Percentiles rank a stretch among this genome's conserved stretches.
Conservation (phyloP, 2,888 invertebrate genomes). For the Eumerus sabulonum region DNA sequence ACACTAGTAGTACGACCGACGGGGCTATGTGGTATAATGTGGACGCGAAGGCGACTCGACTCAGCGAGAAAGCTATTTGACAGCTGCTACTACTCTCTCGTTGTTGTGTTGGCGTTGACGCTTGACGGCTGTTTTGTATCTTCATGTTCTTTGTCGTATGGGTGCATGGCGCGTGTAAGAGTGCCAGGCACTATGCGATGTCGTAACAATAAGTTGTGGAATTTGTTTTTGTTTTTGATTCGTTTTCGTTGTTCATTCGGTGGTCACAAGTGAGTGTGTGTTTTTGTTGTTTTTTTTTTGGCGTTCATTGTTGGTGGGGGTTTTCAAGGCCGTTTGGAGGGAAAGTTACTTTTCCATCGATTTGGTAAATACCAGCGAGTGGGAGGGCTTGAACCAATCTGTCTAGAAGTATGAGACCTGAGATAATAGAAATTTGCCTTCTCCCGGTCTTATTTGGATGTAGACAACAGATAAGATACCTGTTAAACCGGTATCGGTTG, state of each 20-base stretch:
- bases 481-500: conserved; percentile 56
- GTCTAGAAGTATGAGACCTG: conserved; percentile 9
- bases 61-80: conserved; percentile 36
- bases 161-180: conserved; percentile 20
- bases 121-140: not conserved
- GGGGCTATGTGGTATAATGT: conserved; percentile 19
- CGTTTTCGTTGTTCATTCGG: conserved; percentile 23
- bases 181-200: conserved; percentile 29
- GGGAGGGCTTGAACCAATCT: conserved; percentile 16
- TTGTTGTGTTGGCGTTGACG: not conserved
- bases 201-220: conserved; percentile 41
- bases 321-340: conserved; percentile 54
- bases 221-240: conserved; percentile 20
- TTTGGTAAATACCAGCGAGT: conserved; percentile 25
- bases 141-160: not conserved
- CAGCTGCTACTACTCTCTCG: conserved; percentile 19
- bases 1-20: conserved; percentile 38
- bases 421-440: conserved; percentile 39
- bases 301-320: conserved; percentile 20
- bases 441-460: conserved; percentile 4
- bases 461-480: conserved; percentile 17
- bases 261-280: conserved; percentile 9
- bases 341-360: conserved; percentile 32
- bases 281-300: conserved; percentile 12
- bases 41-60: too few relatives aligned